Conservation (phyloP, 1,140 invertebrate species). For the Whitmania pigra region DNA sequence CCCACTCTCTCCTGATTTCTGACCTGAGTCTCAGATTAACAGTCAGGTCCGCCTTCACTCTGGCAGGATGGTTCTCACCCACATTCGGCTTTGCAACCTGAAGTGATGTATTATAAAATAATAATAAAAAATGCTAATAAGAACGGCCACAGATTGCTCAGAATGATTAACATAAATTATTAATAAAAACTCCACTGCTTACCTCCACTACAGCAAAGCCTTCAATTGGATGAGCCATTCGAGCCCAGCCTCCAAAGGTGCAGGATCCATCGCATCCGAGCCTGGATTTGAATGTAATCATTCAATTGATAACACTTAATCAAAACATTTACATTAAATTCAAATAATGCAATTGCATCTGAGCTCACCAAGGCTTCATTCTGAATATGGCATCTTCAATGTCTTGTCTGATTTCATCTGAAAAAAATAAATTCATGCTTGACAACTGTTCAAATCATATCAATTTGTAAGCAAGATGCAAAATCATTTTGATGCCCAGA, state of each 20-base stretch:
- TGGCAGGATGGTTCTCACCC: constrained; percentile 81
- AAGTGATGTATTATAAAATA: constrained; percentile 24
- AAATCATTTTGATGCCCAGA: no score
- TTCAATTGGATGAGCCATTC: constrained; percentile 90
- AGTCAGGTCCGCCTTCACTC: constrained; percentile 83
- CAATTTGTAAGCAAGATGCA: no score
- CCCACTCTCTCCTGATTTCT: constrained; percentile 93
- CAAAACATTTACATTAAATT: neutral
- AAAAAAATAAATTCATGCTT: constrained; percentile 29
- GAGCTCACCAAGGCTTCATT: constrained; percentile 71
- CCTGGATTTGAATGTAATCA: constrained; percentile 43
- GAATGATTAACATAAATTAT: no score
- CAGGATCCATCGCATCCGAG: constrained; percentile 69
- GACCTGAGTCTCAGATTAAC: constrained; percentile 69
- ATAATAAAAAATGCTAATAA: no score
- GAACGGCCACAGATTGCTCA: no score
- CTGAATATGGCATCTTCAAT: constrained; percentile 89
- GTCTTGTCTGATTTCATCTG: constrained; percentile 94
- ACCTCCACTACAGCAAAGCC: constrained; percentile 85
- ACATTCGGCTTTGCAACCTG: constrained; percentile 50
- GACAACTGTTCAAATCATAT: no score
- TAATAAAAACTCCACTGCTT: constrained; percentile 16
- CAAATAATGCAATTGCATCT: neutral
- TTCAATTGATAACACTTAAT: neutral
- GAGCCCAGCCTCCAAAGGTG: constrained; percentile 90